Evolutionary conservation across 2,113 vertebrate genomes (phyloP).

Genomic region (Centropus unirufus): DNA sequence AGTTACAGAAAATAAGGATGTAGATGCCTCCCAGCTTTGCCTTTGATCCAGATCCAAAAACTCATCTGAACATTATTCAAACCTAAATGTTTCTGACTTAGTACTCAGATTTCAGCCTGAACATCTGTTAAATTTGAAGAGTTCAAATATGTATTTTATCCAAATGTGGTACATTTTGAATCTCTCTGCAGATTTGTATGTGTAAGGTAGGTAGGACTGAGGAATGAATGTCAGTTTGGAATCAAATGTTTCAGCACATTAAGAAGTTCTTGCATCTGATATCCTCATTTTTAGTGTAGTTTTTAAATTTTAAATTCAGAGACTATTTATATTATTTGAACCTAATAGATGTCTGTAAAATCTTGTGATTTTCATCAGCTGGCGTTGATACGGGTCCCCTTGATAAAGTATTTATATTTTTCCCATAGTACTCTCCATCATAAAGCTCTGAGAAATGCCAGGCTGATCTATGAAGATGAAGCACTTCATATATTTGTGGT

Average conservation of each 20-base stretch:
- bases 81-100: background rate
- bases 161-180: background rate
- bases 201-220: background rate
- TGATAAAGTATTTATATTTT: background rate
- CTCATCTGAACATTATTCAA: background rate
- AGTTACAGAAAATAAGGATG: background rate
- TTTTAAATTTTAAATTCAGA: background rate
- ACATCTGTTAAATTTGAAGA: background rate
- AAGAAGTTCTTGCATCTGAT: background rate
- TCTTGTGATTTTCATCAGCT: background rate
- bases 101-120: background rate
- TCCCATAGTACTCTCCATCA: background rate
- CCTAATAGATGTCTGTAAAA: background rate
- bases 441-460: conserved; percentile 6
- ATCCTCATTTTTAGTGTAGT: background rate
- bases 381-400: background rate
- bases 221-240: background rate
- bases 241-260: background rate
- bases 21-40: background rate
- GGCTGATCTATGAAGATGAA: background rate
- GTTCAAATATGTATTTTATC: background rate
- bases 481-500: background rate
- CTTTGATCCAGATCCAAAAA: background rate
- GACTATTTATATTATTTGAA: background rate
- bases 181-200: background rate